These are phyloP conservation scores for Atta colombica DNA, from an alignment of 1,140 invertebrate genomes.

Conservation along the genomic window DNA sequence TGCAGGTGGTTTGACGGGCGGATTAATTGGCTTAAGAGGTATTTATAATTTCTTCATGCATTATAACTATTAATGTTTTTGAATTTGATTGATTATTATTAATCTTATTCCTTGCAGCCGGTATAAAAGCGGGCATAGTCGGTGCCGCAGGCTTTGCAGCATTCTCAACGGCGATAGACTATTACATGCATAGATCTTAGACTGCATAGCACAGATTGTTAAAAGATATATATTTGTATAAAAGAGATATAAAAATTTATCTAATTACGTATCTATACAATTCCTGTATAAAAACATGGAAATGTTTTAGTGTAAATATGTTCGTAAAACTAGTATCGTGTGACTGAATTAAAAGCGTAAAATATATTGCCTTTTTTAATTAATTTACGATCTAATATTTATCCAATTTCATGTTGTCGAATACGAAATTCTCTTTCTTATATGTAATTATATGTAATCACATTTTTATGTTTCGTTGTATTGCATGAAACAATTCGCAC, in stretches of 20 bases:
- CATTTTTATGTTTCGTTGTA: conserved; percentile 33
- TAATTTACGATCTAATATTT: conserved; percentile 31
- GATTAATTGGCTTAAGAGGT: conserved; percentile 97
- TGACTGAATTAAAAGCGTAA: conserved; percentile 61
- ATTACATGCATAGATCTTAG: conserved; percentile 92
- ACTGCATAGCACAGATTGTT: conserved; percentile 54
- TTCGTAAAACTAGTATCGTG: conserved; percentile 68
- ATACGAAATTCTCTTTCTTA: conserved; percentile 32
- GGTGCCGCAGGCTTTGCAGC: conserved; percentile 98
- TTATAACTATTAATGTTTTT: not conserved
- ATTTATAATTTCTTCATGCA: conserved; percentile 43
- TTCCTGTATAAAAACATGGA: conserved; percentile 64
- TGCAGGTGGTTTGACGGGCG: conserved; percentile 97
- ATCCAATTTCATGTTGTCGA: not conserved
- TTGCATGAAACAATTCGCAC: conserved; percentile 34
- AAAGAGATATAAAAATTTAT: conserved; percentile 75
- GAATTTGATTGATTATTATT: not conserved
- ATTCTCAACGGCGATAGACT: conserved; percentile 98
- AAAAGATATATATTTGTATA: conserved; percentile 77
- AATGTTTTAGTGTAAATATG: conserved; percentile 66
- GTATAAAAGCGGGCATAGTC: conserved; percentile 95
- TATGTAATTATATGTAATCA: conserved; percentile 25
- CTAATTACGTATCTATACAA: conserved; percentile 61
- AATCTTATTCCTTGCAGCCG: conserved; percentile 89
- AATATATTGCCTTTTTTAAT: conserved; percentile 52